Base-by-base conservation (phyloP, 2,113 vertebrate genomes). In the Paracanthobrama guichenoti region DNA sequence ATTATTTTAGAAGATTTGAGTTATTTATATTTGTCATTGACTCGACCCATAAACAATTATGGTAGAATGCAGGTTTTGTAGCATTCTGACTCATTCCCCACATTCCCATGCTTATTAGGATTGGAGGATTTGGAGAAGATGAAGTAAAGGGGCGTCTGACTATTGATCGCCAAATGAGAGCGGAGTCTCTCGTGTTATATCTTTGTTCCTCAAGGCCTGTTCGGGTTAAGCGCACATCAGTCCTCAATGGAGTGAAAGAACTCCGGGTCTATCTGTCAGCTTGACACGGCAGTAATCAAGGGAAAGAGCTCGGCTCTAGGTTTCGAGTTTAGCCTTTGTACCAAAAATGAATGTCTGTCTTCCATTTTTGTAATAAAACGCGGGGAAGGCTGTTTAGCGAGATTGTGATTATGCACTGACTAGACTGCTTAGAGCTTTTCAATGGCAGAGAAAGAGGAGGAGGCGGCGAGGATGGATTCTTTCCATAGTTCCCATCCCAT, bases 341-440 rank as follows among this genome's bases (percentile, higher is more conserved):
- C 59, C 4, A 13, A 66, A 66, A 88, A 83, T 86, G 35, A 86
- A 81, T 81, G 76, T 84, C 71, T 83, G 81, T 84, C 81, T 84
- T 59, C 53, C 31, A 46, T 81, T 84, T 50, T 84, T 83, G 81
- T 60, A 85, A 80, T 85, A 85, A 85, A 50, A 48, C 76, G 20
- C 24, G 67, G 69, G 81, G 60, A 55, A 79, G 81, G 78, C 64
- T 83, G 66, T 74, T 88, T 83, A 87, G 79, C 20, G 78, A 85
- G 84, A 79, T 72, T 84, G 71, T 60, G 76, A 83, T 84, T 60
- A 74, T 83, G 83, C 53, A 50, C 66, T 48, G 84, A 74, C 82
- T 82, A 82, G 72, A 60, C 72, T 22, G 72, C 72, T 76, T 55
- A 42, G 26, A 72, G 69, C 53, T 82, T 78, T 84, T 82, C 72